Evolutionary conservation across 1,140 invertebrate genomes (phyloP), one percentile per base, ranked within the genome.

Genomic region (Panagrolaimus sp.): DNA sequence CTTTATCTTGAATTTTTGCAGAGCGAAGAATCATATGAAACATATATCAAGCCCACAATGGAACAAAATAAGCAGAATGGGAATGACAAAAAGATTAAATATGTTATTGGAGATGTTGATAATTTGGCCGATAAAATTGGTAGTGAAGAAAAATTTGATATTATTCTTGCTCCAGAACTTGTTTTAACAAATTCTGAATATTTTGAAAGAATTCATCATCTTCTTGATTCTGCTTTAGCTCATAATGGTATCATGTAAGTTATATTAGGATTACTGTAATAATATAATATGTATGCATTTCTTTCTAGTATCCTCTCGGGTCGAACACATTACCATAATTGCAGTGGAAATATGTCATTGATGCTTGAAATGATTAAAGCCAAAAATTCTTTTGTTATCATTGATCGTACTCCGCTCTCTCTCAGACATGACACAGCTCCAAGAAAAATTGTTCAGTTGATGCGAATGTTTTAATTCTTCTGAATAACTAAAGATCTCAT

Each of bases 31-130:
- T 20, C 65, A 66, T 42, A 20, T 82, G 31, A 69, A 82, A 44
- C 70, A 4, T 77, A 72, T 48, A 66, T 80, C 5, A 66, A 71
- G 44, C 80, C 80, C 25, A 82, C 78, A 9, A 45, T 80, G 38
- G 65, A 61, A 27, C 63, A 81, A n/a, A 80, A 80, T 69, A 80
- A 81, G 7, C 7, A 81, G 23, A 80, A 80, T 69, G 78, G 78
- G 7, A 4, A 2, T 46, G 72, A 83, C 47, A 74, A 74, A n/a
- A 82, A 67, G 42, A 63, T 69, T 69, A 81, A 83, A 51, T 70
- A 79, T 65, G 53, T 43, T n/a, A 69, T 62, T 20, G 77, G 78
- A 23, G 68, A 70, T n/a, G 51, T 76, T 9, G 68, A 78, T 62
- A 14, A 66, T 66, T 31, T 66, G 74, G 27, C 62, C 67, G 14